Evolutionary conservation across 2,888 invertebrate genomes (phyloP).

Genomic region (Caenorhabditis drosophilae): DNA sequence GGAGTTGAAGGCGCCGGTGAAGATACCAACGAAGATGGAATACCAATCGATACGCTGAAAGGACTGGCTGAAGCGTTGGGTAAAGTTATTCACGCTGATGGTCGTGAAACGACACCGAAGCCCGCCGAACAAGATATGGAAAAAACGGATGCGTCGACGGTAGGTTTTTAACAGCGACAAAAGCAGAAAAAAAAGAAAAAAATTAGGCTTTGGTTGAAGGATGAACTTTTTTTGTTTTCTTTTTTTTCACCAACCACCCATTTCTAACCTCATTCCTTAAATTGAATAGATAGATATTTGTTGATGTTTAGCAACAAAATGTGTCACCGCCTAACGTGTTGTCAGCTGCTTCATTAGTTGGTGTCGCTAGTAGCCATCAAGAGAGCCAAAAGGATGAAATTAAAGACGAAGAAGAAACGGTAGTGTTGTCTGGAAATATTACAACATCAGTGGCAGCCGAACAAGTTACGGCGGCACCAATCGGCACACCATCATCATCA

Average conservation of each 20-base stretch:
- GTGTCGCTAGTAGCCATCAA: slow-evolving; percentile 6
- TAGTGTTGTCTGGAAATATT: background rate
- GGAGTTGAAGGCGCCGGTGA: slow-evolving; percentile 11
- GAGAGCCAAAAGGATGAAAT: background rate
- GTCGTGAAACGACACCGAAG: slow-evolving; percentile 50
- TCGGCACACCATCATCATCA: background rate
- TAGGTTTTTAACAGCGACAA: slow-evolving; percentile 4
- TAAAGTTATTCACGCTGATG: slow-evolving; percentile 58
- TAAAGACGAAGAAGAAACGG: background rate
- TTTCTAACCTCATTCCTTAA: background rate
- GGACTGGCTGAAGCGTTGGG: slow-evolving; percentile 61
- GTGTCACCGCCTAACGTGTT: slow-evolving; percentile 32
- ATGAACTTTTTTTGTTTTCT: background rate
- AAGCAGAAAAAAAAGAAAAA: too few relatives aligned
- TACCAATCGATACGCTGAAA: slow-evolving; percentile 60
- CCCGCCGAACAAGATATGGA: slow-evolving; percentile 30
- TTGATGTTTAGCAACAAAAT: slow-evolving; percentile 27
- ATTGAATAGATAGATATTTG: background rate
- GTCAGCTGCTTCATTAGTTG: slow-evolving; percentile 8
- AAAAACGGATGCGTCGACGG: slow-evolving; percentile 20
- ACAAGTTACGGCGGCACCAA: too few relatives aligned
- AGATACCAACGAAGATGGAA: slow-evolving; percentile 19
- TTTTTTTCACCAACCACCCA: background rate
- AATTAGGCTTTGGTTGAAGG: background rate
- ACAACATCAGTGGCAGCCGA: too few relatives aligned